These are phyloP conservation scores for Ephialtes manifestator DNA, from an alignment of 2,888 invertebrate species.

Conservation along the genomic window DNA sequence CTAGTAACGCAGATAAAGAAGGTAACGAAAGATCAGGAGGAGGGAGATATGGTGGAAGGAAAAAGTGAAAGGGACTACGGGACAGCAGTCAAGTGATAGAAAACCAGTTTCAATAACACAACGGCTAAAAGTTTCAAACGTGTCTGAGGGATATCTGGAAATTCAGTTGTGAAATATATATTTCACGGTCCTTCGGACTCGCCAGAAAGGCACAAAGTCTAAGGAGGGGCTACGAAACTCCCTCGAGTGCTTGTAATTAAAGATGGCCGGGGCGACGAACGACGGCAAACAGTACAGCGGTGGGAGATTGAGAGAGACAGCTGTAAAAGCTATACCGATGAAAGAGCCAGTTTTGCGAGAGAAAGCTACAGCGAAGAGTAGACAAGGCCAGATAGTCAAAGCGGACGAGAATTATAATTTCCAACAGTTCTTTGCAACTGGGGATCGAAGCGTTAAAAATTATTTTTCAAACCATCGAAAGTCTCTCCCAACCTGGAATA, in stretches of 20 bases:
- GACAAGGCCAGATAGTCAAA: conserved; percentile 45
- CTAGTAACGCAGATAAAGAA: conserved; percentile 51
- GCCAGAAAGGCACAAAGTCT: conserved; percentile 39
- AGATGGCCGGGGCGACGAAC: conserved; percentile 73
- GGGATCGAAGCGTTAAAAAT: not conserved
- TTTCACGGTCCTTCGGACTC: conserved; percentile 16
- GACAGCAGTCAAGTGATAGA: conserved; percentile 20
- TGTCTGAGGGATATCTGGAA: conserved; percentile 1
- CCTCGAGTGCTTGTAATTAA: conserved; percentile 80
- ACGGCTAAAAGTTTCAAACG: conserved; percentile 25
- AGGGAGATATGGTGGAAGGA: not conserved
- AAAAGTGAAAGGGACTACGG: conserved; percentile 1
- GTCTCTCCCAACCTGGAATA: too few species aligned
- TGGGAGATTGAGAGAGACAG: not conserved
- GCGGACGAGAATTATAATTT: conserved; percentile 46
- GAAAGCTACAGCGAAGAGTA: conserved; percentile 23
- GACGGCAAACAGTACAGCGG: conserved; percentile 27
- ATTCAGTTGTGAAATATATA: conserved; percentile 29
- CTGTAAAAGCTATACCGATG: not conserved
- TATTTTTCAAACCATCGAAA: not conserved
- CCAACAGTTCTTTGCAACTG: not conserved
- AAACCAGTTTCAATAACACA: conserved; percentile 10
- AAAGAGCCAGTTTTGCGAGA: conserved; percentile 29
- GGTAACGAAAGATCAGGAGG: not conserved
- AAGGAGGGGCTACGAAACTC: conserved; percentile 37